phyloP scores from a whole-genome alignment of 2,113 vertebrate species.

The Rhea americana region DNA sequence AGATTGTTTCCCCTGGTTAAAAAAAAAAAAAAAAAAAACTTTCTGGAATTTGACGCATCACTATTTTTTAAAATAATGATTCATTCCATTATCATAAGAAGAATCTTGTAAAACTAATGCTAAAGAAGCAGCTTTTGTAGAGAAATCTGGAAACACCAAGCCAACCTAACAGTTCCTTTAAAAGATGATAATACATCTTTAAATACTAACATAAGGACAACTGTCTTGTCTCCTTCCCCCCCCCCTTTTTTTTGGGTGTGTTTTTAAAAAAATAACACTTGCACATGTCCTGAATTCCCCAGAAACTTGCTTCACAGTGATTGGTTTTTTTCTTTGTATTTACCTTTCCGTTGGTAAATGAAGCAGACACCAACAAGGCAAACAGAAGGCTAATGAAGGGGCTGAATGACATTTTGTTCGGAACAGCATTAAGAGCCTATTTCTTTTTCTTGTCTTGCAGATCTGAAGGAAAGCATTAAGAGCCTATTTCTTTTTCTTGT shows the following conservation, averaged over 20 bases:
- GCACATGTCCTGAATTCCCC: neutral
- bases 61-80: neutral
- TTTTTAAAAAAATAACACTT: neutral
- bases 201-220: rapidly evolving
- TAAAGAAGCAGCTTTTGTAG: neutral
- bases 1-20: neutral
- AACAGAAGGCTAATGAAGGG: rapidly evolving
- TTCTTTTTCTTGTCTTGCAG: neutral
- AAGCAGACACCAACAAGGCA: rapidly evolving
- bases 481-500: neutral
- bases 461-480: too few species aligned
- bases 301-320: neutral
- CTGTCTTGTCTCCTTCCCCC: rapidly evolving
- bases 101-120: neutral
- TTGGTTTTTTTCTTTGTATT: neutral
- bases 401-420: rapidly evolving
- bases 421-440: neutral
- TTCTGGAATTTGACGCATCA: neutral
- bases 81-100: neutral
- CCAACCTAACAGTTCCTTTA: neutral
- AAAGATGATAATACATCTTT: neutral
- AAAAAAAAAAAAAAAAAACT: too few species aligned
- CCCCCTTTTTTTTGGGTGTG: rapidly evolving
- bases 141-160: neutral
- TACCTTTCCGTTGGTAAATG: neutral